Conservation (phyloP, 2,113 vertebrate genomes). For the Neolamprologus variostigma region DNA sequence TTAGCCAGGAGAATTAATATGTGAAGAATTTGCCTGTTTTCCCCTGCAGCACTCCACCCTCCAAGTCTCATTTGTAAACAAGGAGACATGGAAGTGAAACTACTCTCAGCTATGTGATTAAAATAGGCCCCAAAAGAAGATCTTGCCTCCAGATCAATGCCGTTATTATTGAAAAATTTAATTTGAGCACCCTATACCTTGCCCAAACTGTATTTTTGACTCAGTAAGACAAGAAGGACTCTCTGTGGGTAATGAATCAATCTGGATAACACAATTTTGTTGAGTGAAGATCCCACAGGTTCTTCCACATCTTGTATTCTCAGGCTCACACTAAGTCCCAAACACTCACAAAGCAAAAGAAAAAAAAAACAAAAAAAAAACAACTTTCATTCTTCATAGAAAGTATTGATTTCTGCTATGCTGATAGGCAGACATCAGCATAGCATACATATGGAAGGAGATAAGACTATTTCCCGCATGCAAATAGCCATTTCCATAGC, state of each 20-base stretch:
- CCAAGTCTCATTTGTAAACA: conserved; percentile 63
- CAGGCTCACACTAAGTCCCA: not conserved
- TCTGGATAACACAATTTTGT: not conserved
- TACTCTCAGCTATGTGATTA: conserved; percentile 52
- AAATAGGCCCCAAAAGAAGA: conserved; percentile 38
- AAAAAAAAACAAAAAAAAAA: not conserved
- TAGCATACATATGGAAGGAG: conserved; percentile 40
- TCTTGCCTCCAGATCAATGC: conserved; percentile 16
- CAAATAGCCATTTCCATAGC: conserved; percentile 58
- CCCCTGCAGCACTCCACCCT: conserved; percentile 21
- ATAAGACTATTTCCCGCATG: conserved; percentile 41
- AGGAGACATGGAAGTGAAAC: conserved; percentile 50
- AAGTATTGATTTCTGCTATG: conserved; percentile 16
- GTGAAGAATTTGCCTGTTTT: conserved; percentile 45
- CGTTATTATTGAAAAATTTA: conserved; percentile 33
- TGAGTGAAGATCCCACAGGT: not conserved
- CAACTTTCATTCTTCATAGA: not conserved
- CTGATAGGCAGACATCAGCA: conserved; percentile 29
- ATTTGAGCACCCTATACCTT: not conserved
- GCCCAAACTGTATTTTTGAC: not conserved
- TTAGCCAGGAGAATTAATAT: conserved; percentile 62
- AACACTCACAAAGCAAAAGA: not conserved
- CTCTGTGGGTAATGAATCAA: not conserved
- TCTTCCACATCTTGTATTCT: not conserved
- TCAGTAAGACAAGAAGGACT: not conserved